These are phyloP conservation scores for Drosophila bunnanda DNA, from an alignment of 2,888 invertebrate genomes.

Conservation along the genomic window DNA sequence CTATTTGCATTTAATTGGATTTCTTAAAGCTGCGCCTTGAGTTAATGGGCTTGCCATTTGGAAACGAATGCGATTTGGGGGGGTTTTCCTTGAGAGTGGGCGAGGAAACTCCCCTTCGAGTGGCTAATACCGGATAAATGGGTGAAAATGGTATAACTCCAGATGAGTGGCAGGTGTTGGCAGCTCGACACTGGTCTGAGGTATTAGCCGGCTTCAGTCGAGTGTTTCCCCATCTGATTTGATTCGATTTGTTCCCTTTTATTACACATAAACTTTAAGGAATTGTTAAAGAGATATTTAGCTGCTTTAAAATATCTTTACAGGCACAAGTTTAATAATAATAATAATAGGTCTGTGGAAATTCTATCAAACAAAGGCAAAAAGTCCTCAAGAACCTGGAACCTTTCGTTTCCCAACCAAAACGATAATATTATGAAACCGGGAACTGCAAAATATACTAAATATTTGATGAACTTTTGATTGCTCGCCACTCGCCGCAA, in stretches of 20 bases:
- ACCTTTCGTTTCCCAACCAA: not conserved
- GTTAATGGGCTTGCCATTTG: conserved; percentile 71
- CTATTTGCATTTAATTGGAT: conserved; percentile 65
- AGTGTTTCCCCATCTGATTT: conserved; percentile 9
- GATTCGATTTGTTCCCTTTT: not conserved
- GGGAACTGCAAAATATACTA: conserved; percentile 15
- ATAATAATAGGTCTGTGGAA: not conserved
- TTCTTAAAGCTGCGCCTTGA: conserved; percentile 77
- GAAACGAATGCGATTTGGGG: conserved; percentile 57
- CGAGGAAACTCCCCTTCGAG: conserved; percentile 1
- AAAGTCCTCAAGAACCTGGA: not conserved
- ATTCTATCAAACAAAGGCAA: not conserved
- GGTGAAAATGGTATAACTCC: conserved; percentile 20
- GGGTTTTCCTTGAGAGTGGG: conserved; percentile 6
- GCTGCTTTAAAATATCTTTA: too few relatives aligned
- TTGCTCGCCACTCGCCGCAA: conserved; percentile 15
- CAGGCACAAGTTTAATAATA: not conserved
- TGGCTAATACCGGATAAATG: conserved; percentile 28
- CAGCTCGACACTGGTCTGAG: conserved; percentile 40
- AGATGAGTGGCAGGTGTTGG: conserved; percentile 59
- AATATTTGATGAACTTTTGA: conserved; percentile 31
- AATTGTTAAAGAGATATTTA: too few relatives aligned
- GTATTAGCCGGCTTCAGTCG: conserved; percentile 51
- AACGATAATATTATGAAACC: conserved; percentile 19
- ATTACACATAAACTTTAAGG: not conserved